These are phyloP conservation scores for Chaitophorus viminalis DNA, from an alignment of 2,888 invertebrate genomes.

Conservation along the genomic window DNA sequence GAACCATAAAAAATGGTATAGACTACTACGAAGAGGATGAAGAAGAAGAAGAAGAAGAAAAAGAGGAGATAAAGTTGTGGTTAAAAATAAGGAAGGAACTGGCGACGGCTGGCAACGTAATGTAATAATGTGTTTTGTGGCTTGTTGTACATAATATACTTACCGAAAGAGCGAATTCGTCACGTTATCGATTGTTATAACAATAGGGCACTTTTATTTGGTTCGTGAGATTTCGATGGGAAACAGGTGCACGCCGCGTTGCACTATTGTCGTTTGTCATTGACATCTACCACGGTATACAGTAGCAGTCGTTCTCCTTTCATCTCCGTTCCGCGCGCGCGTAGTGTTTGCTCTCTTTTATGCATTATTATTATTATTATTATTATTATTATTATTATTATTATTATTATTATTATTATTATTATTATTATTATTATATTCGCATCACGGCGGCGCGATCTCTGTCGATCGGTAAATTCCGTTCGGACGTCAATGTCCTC, in stretches of 20 bases:
- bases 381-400: too few relatives aligned
- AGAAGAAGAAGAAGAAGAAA: not conserved
- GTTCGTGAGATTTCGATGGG: conserved; percentile 57
- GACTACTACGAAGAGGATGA: not conserved
- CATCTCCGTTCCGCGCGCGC: conserved; percentile 13
- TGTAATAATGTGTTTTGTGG: conserved; percentile 36
- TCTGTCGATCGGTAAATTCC: conserved; percentile 41
- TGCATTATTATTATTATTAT: too few relatives aligned
- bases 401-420: too few relatives aligned
- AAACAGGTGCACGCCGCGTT: conserved; percentile 37
- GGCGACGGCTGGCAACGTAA: not conserved
- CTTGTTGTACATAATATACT: not conserved
- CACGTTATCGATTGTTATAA: conserved; percentile 58
- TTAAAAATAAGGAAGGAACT: not conserved
- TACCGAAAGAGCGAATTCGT: conserved; percentile 43
- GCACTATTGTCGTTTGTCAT: conserved; percentile 53
- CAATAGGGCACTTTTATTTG: conserved; percentile 54
- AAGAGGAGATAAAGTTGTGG: not conserved
- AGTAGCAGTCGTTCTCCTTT: not conserved
- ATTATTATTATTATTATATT: not conserved
- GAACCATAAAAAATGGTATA: too few relatives aligned
- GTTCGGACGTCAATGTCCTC: conserved; percentile 41
- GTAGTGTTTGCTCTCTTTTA: conserved; percentile 10
- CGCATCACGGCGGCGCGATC: not conserved
- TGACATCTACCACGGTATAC: conserved; percentile 37